Percentiles rank a stretch among this genome's conserved stretches.
Conservation (phyloP, 2,888 invertebrate species). For the Cheilosia impressa region DNA sequence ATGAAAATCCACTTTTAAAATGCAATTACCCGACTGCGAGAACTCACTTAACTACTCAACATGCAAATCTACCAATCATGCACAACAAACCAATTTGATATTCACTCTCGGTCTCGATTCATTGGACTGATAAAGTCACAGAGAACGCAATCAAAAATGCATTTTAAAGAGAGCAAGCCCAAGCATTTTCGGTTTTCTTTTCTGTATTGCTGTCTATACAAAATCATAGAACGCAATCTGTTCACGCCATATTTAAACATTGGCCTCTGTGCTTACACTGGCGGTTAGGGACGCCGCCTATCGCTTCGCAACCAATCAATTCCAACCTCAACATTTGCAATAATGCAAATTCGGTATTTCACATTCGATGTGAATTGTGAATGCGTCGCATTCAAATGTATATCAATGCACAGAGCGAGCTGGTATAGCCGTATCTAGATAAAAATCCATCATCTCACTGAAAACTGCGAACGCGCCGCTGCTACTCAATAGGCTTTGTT, state of each 20-base stretch:
- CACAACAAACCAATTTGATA: slow-evolving; percentile 58
- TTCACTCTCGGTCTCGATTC: slow-evolving; percentile 54
- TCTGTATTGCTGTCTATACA: background rate
- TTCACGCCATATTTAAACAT: slow-evolving; percentile 70
- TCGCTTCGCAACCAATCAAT: slow-evolving; percentile 57
- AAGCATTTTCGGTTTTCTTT: background rate
- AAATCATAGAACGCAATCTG: slow-evolving; percentile 69
- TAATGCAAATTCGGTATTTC: slow-evolving; percentile 70
- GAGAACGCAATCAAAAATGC: slow-evolving; percentile 56
- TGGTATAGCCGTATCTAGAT: slow-evolving; percentile 69
- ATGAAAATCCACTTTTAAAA: background rate
- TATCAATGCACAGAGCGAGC: slow-evolving; percentile 18
- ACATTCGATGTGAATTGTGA: slow-evolving; percentile 54
- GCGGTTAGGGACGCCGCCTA: slow-evolving; percentile 1
- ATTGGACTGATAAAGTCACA: slow-evolving; percentile 60
- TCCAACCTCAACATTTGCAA: slow-evolving; percentile 63
- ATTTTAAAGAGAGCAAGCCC: slow-evolving; percentile 33
- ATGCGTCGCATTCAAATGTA: slow-evolving; percentile 22
- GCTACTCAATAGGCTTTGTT: slow-evolving; percentile 64
- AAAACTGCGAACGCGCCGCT: slow-evolving; percentile 44
- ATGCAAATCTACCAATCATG: slow-evolving; percentile 63
- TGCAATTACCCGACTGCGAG: background rate
- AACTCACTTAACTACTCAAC: slow-evolving; percentile 2
- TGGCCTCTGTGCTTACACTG: slow-evolving; percentile 16
- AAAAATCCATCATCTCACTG: slow-evolving; percentile 69